Base-by-base conservation (phyloP, 2,113 vertebrate species). In the Cryptomyrus ogoouensis region DNA sequence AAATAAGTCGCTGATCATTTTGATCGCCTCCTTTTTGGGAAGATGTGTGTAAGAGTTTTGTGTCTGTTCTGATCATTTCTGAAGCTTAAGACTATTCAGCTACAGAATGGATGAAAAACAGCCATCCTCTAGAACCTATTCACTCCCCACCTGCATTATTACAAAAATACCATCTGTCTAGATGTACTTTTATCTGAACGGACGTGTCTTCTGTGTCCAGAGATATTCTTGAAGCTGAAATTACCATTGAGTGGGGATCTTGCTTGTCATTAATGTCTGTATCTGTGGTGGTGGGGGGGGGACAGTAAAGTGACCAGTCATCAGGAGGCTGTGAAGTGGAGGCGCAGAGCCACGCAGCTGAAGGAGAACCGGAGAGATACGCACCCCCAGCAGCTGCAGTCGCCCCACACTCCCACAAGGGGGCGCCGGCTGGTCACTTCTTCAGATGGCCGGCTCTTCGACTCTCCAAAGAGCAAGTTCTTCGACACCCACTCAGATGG, bases 311-410 rank as follows among this genome's bases (percentile, higher is more conserved):
- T 95, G 88, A 93, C 91, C 87, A 93, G 90, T 53, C 95, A 94
- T 89, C 93, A 94, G 24, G 92, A 96, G 74, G 91, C 95, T 13
- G 27, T 7, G 12, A 95, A 96, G 89, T 96, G 95, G 95, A 96
- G 95, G 91, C 91, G 53, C 27, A 90, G 96, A 89, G 95, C 96
- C 10, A 13, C 95, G 31, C 95, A 92, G 52, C 89, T 95, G 8
- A 95, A 94, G 90, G 93, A 56, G 46, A 94, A 89, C 91, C 91
- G 15, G 66, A 93, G 91, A 85, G 42, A 53, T 0, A 91, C 91
- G 21, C 91, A 93, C 42, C 91, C 66, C 62, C 91, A 89, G 1
- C 80, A 83, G 0, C 91, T 89, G 1, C 80, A 87, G 0, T 90
- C 92, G 0, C 93, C 94, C 42, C 83, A 90, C 83, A 94, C 94